Base-by-base conservation (phyloP, 2,113 vertebrate species). In the Mormyrus lacerda region DNA sequence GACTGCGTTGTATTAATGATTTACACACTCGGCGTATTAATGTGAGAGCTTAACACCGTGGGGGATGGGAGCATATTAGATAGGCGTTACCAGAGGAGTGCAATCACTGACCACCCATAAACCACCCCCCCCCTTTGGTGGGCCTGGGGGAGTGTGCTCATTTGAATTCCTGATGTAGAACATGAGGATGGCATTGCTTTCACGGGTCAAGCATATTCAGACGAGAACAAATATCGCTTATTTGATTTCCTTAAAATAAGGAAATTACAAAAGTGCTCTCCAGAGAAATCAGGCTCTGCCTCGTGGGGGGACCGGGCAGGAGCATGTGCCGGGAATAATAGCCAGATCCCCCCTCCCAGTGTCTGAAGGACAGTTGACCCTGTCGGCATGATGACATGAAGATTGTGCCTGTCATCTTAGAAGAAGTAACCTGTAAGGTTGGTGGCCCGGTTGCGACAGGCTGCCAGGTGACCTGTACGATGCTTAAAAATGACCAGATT, bases 221-320 rank as follows among this genome's bases (percentile, higher is more conserved):
- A 97, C 97, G 96, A 97, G 97, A 97, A 97, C 97, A 97, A 98
- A 97, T 96, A 96, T 96, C 95, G 96, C 96, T 98, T 97, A 97
- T 98, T 99, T 98, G 96, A 97, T 97, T 97, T 97, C 96, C 96
- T 97, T 97, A 97, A 97, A 97, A 98, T 97, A 96, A 95, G 96
- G 97, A 97, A 98, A 95, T 98, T 98, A 97, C 96, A 96, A 97
- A 97, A 97, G 96, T 95, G 96, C 95, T 97, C 98, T 97, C 97
- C 90, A 95, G 98, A 98, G 97, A 97, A 98, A 97, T 98, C 96
- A 96, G 94, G 96, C 96, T 97, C 96, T 95, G 96, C 96, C 96
- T 96, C 96, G 94, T 94, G 96, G 95, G 94, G 96, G 96, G 96
- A 97, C 96, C 95, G 96, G 95, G 95, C 92, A 95, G 94, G 95